phyloP scores from a whole-genome alignment of 2,797 vertebrate genomes.

The Hippocampus kuda region DNA sequence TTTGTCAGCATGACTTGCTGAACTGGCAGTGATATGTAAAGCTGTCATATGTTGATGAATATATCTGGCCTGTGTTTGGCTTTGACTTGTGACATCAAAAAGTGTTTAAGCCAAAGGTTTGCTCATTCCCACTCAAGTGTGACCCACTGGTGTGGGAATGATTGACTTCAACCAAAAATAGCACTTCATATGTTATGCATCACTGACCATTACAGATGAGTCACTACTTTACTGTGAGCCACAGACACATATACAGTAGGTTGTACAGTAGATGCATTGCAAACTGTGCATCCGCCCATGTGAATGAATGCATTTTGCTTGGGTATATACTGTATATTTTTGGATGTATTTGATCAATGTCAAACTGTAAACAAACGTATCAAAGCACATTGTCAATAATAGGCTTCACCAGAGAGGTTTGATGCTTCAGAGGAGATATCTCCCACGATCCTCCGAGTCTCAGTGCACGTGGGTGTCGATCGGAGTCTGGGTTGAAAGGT shows the following conservation, averaged over 20 bases:
- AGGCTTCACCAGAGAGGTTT: constrained; percentile 14
- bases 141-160: not conserved
- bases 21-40: constrained; percentile 13
- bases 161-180: constrained; percentile 34
- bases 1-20: constrained; percentile 32
- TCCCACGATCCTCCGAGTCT: constrained; percentile 32
- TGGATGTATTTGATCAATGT: constrained; percentile 7
- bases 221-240: constrained; percentile 13
- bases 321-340: not conserved
- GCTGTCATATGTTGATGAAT: constrained; percentile 14
- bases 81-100: not conserved
- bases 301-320: not conserved
- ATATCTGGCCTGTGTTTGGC: no score
- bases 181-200: constrained; percentile 40
- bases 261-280: not conserved
- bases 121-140: not conserved
- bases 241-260: constrained; percentile 8
- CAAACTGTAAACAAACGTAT: constrained; percentile 11
- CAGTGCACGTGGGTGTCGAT: constrained; percentile 8
- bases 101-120: not conserved
- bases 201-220: constrained; percentile 34
- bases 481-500: constrained; percentile 16
- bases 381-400: constrained; percentile 29
- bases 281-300: not conserved
- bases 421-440: constrained; percentile 22